These are phyloP conservation scores for Ctenicera cuprea DNA, from an alignment of 2,888 invertebrate species.

Conservation along the genomic window DNA sequence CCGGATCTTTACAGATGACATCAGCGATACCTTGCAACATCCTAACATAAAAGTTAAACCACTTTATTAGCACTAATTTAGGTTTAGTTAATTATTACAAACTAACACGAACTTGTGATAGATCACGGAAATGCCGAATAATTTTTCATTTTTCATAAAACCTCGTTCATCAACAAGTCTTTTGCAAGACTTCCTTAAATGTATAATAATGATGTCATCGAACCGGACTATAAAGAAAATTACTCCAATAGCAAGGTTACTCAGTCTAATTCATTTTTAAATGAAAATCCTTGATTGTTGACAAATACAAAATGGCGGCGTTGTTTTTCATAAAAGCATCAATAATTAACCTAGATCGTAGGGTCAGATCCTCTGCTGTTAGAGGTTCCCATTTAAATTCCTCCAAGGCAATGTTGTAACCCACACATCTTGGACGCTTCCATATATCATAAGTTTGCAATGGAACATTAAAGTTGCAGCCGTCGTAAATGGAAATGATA, in stretches of 20 bases:
- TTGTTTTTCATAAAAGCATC: slow-evolving; percentile 9
- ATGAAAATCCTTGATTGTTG: neutral
- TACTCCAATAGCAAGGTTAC: slow-evolving; percentile 5
- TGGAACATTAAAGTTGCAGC: slow-evolving; percentile 29
- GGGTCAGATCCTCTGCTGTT: slow-evolving; percentile 12
- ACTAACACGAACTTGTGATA: neutral
- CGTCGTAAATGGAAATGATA: slow-evolving; percentile 39
- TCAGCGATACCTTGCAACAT: slow-evolving; percentile 18
- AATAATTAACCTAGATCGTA: slow-evolving; percentile 41
- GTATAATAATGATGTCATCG: neutral
- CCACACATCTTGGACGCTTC: slow-evolving; percentile 29
- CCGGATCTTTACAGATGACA: slow-evolving; percentile 19
- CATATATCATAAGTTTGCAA: slow-evolving; percentile 39
- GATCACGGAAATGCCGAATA: neutral
- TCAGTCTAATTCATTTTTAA: neutral
- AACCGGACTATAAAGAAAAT: neutral
- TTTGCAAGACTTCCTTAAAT: slow-evolving; percentile 13
- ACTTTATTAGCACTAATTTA: slow-evolving; percentile 7
- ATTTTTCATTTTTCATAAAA: neutral
- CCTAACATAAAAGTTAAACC: neutral
- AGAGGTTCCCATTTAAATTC: slow-evolving; percentile 26
- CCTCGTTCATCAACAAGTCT: neutral
- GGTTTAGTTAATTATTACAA: neutral
- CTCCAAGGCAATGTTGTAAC: slow-evolving; percentile 34
- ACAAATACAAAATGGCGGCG: neutral